Evolutionary conservation across 2,888 invertebrate genomes (phyloP).

Genomic region (Harmothoe impar): DNA sequence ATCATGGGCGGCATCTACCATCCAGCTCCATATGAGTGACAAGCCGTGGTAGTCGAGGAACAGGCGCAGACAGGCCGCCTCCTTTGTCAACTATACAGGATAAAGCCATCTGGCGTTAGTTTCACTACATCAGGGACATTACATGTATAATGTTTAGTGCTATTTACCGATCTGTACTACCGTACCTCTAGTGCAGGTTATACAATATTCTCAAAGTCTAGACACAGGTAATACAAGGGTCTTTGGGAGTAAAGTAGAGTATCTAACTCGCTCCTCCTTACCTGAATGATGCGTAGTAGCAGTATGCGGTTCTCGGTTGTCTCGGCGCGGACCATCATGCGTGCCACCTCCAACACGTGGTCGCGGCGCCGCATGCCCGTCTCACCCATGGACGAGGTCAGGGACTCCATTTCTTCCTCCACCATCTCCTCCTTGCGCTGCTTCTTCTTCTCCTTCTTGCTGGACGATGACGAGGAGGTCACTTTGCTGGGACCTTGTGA

Average conservation of each 20-base stretch:
- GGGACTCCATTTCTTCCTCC: slow-evolving; percentile 93
- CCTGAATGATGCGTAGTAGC: slow-evolving; percentile 90
- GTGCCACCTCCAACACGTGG: slow-evolving; percentile 93
- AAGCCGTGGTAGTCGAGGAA: slow-evolving; percentile 95
- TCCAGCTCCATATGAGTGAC: slow-evolving; percentile 95
- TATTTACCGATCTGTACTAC: not conserved
- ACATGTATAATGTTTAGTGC: not conserved
- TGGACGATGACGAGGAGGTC: slow-evolving; percentile 75
- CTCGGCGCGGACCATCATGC: slow-evolving; percentile 96
- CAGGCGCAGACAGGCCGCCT: slow-evolving; percentile 85
- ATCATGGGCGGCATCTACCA: slow-evolving; percentile 86
- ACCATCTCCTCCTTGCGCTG: slow-evolving; percentile 86
- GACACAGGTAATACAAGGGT: too few relatives aligned
- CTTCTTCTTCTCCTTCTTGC: slow-evolving; percentile 84
- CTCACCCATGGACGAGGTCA: slow-evolving; percentile 86
- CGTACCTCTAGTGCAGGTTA: too few relatives aligned
- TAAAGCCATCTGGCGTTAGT: too few relatives aligned
- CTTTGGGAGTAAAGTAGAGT: too few relatives aligned
- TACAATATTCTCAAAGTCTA: too few relatives aligned
- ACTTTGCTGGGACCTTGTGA: slow-evolving; percentile 67
- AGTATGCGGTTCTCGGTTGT: slow-evolving; percentile 88
- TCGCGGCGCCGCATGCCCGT: slow-evolving; percentile 92
- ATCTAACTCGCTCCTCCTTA: slow-evolving; percentile 70
- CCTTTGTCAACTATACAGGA: slow-evolving; percentile 81
- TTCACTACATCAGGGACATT: too few relatives aligned